Base-by-base conservation (phyloP, 2,797 vertebrate species). In the Xiphorhynchus erythropygius region DNA sequence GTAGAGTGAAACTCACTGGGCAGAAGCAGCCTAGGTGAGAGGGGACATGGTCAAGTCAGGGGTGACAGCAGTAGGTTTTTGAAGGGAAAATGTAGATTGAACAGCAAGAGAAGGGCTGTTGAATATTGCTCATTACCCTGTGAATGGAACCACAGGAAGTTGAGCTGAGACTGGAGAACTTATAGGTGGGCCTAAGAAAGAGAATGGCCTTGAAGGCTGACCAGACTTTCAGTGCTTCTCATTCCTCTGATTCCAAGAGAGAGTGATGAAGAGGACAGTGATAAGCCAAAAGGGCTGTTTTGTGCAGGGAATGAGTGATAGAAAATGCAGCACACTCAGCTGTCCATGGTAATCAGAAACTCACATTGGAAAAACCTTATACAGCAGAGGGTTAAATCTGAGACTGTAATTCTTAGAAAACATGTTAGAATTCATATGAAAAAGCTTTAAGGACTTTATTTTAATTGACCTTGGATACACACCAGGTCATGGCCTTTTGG, bases 401-500 rank as follows among this genome's bases (percentile, higher is more conserved):
- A 94, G 60, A 60, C 50, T 56, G 2, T 88, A 79, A 37, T 96
- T 93, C 80, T 82, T 91, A 82, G 73, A 90, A 91, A 95, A 91
- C 49, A 84, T 78, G 44, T 79, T 92, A 73, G 28, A 94, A 90
- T 94, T 94, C 47, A 87, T 94, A 93, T 77, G 89, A 90, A 88
- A 95, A 96, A 93, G 82, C 83, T 94, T 94, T 78, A 95, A 93
- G 77, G 52, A 79, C 89, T 96, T 95, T 35, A 88, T 96, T 95
- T 96, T 90, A 93, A 93, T 94, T 96, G 96, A 96, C 95, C 89
- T 83, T 93, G 91, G 69, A 67, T 82, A 82, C 37, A 55, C 46
- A 96, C 57, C 86, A 94, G 95, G 93, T 95, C 89, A 16, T 76
- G 85, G 67, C 93, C 94, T 96, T 94, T 62, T 76, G 59, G 64